Base-by-base conservation (phyloP, 1,140 invertebrate species). In the Procambarus clarkii region DNA sequence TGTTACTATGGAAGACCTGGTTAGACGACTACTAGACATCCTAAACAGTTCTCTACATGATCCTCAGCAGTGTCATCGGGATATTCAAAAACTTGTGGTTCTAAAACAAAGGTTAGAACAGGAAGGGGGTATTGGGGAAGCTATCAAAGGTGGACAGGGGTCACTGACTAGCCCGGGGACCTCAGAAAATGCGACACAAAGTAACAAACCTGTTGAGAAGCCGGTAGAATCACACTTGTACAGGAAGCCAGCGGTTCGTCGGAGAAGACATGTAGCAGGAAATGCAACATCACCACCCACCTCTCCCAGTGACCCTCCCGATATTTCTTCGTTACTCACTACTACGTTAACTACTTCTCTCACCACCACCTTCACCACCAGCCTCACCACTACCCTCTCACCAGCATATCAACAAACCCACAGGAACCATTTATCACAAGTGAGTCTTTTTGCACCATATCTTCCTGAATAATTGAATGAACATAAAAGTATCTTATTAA, bases 1-100 rank as follows among this genome's bases (percentile, higher is more conserved):
- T 18, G 84, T 86, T 34, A 91, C 90, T n/a, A 86, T 91, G 90
- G 90, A 91, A 58, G 90, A 91, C 45, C 84, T 91, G 18, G 90
- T 91, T 21, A 44, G 84, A 45, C 34, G 90, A 11, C 78, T 91
- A 4, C 44, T 91, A 60, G 84, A 91, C 34, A 86, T 91, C 45
- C 78, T 91, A 11, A 91, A 91, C 77, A 86, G 54, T n/a, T 91
- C 90, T 45, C 84, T 91, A 21, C 83, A 81, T 45, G 90, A 91
- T 64, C 90, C 90, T 21, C 90, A 91, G 46, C 90, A 86, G 60
- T 91, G 77, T 74, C 88, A 90, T 54, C 78, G 79, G 13, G 89
- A 91, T 76, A 86, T 91, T 45, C 90, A 91, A 83, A 91, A 91
- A 24, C 79, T 91, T 44, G 50, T 91, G 77, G 83, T 86, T 13